phyloP scores from a whole-genome alignment of 2,797 vertebrate genomes.

The Pseudopleuronectes americanus region DNA sequence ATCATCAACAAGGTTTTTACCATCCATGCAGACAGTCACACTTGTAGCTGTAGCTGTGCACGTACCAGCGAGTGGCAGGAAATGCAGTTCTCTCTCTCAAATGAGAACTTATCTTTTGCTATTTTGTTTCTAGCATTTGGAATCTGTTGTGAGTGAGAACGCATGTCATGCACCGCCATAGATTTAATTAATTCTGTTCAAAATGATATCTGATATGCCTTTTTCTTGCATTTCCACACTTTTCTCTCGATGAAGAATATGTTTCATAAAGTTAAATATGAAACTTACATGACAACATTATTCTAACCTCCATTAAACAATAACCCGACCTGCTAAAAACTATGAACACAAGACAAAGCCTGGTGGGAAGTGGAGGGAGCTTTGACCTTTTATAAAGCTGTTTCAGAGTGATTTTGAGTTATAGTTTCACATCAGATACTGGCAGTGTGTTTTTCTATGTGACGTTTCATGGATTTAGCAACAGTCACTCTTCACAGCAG shows the following conservation, averaged over 20 bases:
- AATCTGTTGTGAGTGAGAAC: too few relatives aligned
- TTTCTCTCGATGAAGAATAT: neutral
- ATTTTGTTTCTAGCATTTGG: too few relatives aligned
- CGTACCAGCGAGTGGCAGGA: too few relatives aligned
- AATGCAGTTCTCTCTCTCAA: too few relatives aligned
- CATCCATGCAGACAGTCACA: too few relatives aligned
- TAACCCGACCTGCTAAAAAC: neutral
- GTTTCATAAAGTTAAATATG: neutral
- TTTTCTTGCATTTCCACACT: neutral
- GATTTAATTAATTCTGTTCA: too few relatives aligned
- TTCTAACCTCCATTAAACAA: neutral
- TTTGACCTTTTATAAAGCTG: neutral
- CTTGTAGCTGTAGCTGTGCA: too few relatives aligned
- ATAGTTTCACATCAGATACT: slow-evolving; percentile 22
- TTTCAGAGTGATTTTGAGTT: slow-evolving; percentile 4
- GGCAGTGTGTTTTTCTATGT: slow-evolving; percentile 40
- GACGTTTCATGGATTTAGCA: slow-evolving; percentile 54
- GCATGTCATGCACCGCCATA: too few relatives aligned
- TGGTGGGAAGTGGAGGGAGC: slow-evolving; percentile 5
- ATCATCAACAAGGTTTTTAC: too few relatives aligned
- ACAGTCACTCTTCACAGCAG: slow-evolving; percentile 56
- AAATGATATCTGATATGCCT: too few relatives aligned
- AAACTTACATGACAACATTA: neutral
- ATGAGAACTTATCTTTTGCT: too few relatives aligned
- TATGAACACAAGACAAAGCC: slow-evolving; percentile 12